Evolutionary conservation across 1,140 invertebrate species (phyloP), one percentile per base, ranked within the genome.

Genomic region (Drosophila persimilis): DNA sequence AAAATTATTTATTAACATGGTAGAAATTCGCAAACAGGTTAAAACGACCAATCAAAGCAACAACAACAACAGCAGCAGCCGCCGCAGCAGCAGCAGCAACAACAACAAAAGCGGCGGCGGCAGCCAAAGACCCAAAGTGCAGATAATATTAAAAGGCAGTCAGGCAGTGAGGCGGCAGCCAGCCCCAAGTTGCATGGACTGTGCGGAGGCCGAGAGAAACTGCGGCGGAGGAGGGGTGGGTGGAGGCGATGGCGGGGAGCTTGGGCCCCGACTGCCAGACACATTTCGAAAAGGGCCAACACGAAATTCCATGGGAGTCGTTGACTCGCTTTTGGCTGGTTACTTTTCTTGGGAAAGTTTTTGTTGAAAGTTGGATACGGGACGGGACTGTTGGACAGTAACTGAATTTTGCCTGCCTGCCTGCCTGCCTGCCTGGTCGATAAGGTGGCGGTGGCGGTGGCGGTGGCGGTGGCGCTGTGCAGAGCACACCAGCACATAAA

Each of bases 1-100:
- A 88, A 88, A 88, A 88, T 88, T 88, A 88, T 88, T 88, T 88
- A 88, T 88, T 88, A 88, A 88, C 83, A 88, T 88, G 83, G 83
- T 83, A 83, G 78, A 88, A 88, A 88, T 88, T 88, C 83, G 83
- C 83, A 88, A 88, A 88, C 83, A 88, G 83, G 83, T 88, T 88
- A 88, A 88, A 88, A 70, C 78, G 84, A 83, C 70, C 83, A 86
- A 86, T 88, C 83, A 86, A 86, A 86, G 78, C 83, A 88, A 78
- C 70, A 85, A 31, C 29, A 75, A 44, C 48, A 55, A 46, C 35
- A 47, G 6, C 47, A 53, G 3, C 20, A 44, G 15, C 29, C 6
- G 24, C 24, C 4, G 5, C 24, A 6, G 24, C 48, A 53, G 15
- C 44, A 58, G 45, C 50, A 47, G 5, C 52, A 54, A 41, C 24